Evolutionary conservation across 2,113 vertebrate species (phyloP).

Genomic region (Manacus vitellinus): DNA sequence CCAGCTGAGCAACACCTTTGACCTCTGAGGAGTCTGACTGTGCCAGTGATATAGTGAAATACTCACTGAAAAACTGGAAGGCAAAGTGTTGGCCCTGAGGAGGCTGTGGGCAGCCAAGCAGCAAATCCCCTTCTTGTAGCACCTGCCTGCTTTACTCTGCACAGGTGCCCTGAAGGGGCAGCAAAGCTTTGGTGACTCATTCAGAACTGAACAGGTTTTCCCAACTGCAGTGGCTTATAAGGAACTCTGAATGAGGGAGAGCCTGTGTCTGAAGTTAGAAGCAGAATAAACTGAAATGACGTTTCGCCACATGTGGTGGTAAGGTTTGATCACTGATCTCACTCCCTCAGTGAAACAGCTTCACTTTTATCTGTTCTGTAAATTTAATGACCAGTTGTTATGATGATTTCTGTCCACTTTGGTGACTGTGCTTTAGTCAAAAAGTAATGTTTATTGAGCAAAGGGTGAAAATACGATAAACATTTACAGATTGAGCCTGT

Average conservation of each 20-base stretch:
- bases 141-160: neutral
- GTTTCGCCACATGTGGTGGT: neutral
- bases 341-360: neutral
- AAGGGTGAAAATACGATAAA: conserved; percentile 9
- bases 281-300: neutral
- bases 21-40: neutral
- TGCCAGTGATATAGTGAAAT: neutral
- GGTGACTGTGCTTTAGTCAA: neutral
- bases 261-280: neutral
- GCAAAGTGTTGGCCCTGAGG: neutral
- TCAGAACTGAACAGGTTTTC: neutral
- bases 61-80: neutral
- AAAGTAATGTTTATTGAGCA: neutral
- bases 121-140: neutral
- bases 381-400: neutral
- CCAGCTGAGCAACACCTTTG: neutral
- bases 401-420: neutral
- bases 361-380: neutral
- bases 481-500: neutral
- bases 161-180: neutral
- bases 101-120: neutral
- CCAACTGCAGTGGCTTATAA: neutral
- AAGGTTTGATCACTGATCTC: neutral
- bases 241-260: accelerated
- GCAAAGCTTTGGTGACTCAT: neutral